phyloP scores from a whole-genome alignment of 2,113 vertebrate genomes.

The Bos indicus region DNA sequence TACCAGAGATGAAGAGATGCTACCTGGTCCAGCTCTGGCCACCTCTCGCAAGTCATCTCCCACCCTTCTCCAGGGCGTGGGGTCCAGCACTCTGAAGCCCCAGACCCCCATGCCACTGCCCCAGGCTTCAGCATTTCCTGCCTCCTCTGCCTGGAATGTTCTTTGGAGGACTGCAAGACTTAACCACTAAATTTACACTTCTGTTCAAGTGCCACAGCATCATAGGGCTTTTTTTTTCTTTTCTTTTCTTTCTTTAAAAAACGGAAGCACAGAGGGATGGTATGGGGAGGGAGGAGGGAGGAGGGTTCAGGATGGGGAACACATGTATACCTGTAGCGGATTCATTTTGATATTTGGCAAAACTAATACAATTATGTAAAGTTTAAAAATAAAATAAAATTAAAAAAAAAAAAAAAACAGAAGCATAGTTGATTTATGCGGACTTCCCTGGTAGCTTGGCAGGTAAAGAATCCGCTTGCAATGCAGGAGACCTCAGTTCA shows the following conservation, averaged over 20 bases:
- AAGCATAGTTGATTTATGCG: not conserved
- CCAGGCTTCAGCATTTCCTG: not conserved
- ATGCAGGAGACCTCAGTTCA: not conserved
- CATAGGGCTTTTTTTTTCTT: not conserved
- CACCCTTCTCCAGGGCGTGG: too few relatives aligned
- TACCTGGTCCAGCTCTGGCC: not conserved
- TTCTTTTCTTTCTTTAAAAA: not conserved
- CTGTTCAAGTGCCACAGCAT: not conserved
- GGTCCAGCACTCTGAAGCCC: too few relatives aligned
- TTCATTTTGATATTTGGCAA: too few relatives aligned
- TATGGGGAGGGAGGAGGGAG: too few relatives aligned
- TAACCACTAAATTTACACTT: not conserved
- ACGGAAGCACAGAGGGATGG: not conserved
- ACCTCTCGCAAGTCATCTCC: too few relatives aligned
- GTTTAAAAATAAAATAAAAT: too few relatives aligned
- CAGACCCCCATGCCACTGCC: not conserved
- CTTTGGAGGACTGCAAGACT: not conserved
- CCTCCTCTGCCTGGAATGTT: not conserved
- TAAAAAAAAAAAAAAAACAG: not conserved
- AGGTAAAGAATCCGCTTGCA: not conserved
- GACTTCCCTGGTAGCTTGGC: not conserved
- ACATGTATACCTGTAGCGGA: too few relatives aligned
- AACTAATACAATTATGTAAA: too few relatives aligned
- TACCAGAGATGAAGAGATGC: accelerated
- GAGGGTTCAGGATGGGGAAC: too few relatives aligned